Evolutionary conservation across 2,888 invertebrate species (phyloP), one percentile per base, ranked within the genome.

Genomic region (Perizoma flavofasciatum): DNA sequence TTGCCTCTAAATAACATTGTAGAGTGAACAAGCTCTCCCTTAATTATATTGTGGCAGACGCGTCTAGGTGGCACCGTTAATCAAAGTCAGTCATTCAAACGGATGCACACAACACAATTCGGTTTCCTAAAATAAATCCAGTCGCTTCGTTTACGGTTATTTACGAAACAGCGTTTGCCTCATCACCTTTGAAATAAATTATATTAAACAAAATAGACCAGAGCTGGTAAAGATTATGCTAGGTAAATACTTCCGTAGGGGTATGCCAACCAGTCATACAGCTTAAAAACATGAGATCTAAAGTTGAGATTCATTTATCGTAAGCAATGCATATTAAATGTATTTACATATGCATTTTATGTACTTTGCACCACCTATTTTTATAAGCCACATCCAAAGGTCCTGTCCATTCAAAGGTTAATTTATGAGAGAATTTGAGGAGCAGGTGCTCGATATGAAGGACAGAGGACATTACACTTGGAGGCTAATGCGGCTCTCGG

Each of bases 401-500:
- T 22, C 22, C 22, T 22, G 22, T 22, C 3, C 22, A 22, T 22
- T 22, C 22, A 22, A 22, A 22, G 22, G 22, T 22, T 22, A 22
- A 2, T 2, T 22, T 22, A 22, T 22, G 22, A 71, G 70, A 61
- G 69, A 77, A 77, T 76, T 73, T 72, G 72, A 70, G 70, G 69
- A 68, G 66, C 80, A 77, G 74, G 74, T 78, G 78, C 62, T 62
- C 51, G 54, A 67, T 69, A 78, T 71, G 68, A 71, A 68, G 49
- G 70, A 67, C 70, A 70, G 64, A 70, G 68, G 70, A 65, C 67
- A 71, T 73, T 77, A 73, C 73, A 67, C 64, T 61, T 60, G 65
- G 61, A 51, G 68, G 65, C 70, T 75, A 75, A 77, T 74, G 70
- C 50, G 53, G 56, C 39, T 37, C 57, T 35, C 6, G 55, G 55